Base-by-base conservation (phyloP, 2,797 vertebrate genomes). In the Spinus pinus region DNA sequence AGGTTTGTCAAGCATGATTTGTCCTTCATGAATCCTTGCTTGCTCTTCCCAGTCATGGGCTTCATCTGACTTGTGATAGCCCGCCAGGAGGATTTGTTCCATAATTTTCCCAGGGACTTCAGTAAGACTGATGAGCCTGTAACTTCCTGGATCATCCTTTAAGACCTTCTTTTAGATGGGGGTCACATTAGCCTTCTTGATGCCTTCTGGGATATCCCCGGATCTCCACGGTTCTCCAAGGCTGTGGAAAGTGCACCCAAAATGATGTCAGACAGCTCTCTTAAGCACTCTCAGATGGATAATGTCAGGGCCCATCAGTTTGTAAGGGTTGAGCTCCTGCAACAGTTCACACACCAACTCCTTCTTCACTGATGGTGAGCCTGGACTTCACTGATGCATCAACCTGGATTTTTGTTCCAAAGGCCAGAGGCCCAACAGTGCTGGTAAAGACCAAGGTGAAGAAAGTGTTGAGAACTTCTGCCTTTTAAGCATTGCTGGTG, bases 1-100 rank as follows among this genome's bases (percentile, higher is more conserved):
- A n/a, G 22, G 41, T 61, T 61, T 41, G 12, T 19, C 18, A n/a
- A 14, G 15, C 0, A 0, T 0, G 0, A 15, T 88, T 61, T 61
- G 13, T 49, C 47, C 22, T 61, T 54, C 15, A 8, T 2, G 4
- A 81, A 42, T 67, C 47, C 18, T 7, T 74, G 22, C 31, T 67
- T 0, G 1, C 19, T 67, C 49, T 49, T 67, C 35, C 41, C 49
- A 24, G 4, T 61, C 35, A 10, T 49, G 27, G 27, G 23, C 31
- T n/a, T 74, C 27, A 37, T 54, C 31, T n/a, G 15, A 10, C 22
- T 61, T n/a, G 8, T 54, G 41, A 42, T 6, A 37, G 15, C 6
- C 23, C 7, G 12, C 10, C 6, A 35, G 19, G 23, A 23, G 10
- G 13, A 28, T 49, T 79, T 81, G 22, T n/a, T 67, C 41, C 6